Evolutionary conservation across 2,113 vertebrate species (phyloP), one percentile per base, ranked within the genome.

Genomic region (Stegostoma tigrinum): DNA sequence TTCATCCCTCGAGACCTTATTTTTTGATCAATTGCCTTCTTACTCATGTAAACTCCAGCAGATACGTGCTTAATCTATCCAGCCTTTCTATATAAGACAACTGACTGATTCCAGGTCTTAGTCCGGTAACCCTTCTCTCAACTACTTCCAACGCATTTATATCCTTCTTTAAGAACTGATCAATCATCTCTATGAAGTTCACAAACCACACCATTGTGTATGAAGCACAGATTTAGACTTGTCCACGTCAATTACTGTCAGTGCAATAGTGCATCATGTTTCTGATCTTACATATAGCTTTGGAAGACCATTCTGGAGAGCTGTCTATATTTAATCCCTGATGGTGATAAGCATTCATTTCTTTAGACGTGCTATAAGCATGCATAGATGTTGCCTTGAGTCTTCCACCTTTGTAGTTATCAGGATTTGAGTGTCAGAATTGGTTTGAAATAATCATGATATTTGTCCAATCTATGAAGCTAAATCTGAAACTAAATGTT

Each of bases 191-290:
- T 19, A 45, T 23, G 42, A 23, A 42, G 89, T 38, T 34, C 19
- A 21, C 87, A n/a, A 38, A 93, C n/a, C 21, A 91, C 19, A 38
- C 55, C 19, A 66, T 93, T 93, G 61, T 66, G 3, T 66, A 61
- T 38, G 66, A 66, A 93, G 89, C n/a, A 23, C 55, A 64, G n/a
- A 61, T 93, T 93, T n/a, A 15, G 21, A 38, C 61, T 93, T 93
- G 61, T 66, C 67, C 61, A 93, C 7, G 66, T 67, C 89, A 93
- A 93, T 91, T 91, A 91, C 89, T 66, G 89, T 61, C 21, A 61
- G 61, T 91, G 89, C 34, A 38, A 38, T 66, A n/a, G 15, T 66
- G 61, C 55, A 66, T 91, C 89, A 66, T 66, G 61, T 66, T 66
- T 64, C 87, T 15, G 64, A 64, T 90, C 34, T 91, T n/a, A 34